Percentiles rank a stretch among this genome's conserved stretches.
These are phyloP conservation scores for Amblyopsis rosae DNA, from an alignment of 2,113 vertebrate genomes.

Conservation along the genomic window DNA sequence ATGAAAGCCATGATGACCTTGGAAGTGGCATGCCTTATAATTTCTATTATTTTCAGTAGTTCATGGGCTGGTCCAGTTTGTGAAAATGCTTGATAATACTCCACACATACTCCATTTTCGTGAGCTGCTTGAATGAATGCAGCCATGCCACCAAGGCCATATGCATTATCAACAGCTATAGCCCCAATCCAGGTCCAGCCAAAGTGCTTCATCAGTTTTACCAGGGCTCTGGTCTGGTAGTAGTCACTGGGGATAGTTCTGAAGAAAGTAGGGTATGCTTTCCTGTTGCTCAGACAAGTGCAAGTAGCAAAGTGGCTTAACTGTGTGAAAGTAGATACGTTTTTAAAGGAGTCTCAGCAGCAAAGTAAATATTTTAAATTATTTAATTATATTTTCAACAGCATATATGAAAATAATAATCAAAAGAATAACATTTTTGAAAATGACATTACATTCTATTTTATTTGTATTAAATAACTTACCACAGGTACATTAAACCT, in stretches of 20 bases:
- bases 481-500: constrained; percentile 77
- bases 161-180: constrained; percentile 73
- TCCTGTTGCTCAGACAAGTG: constrained; percentile 76
- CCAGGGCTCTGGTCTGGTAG: constrained; percentile 77
- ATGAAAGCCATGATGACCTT: constrained; percentile 77
- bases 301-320: constrained; percentile 82
- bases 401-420: background rate
- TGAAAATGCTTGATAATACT: constrained; percentile 74
- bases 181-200: constrained; percentile 82
- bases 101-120: constrained; percentile 74
- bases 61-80: constrained; percentile 61
- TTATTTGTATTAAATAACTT: constrained; percentile 42
- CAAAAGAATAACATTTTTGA: background rate
- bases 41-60: constrained; percentile 61
- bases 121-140: constrained; percentile 70
- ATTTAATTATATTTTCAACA: background rate
- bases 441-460: background rate
- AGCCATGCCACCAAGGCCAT: constrained; percentile 71
- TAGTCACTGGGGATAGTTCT: constrained; percentile 80
- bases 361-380: background rate
- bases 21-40: constrained; percentile 69
- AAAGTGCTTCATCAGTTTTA: constrained; percentile 73
- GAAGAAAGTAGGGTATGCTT: constrained; percentile 77
- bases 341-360: constrained; percentile 2
- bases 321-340: constrained; percentile 46